phyloP scores from a whole-genome alignment of 2,113 vertebrate genomes.

The Ia io region DNA sequence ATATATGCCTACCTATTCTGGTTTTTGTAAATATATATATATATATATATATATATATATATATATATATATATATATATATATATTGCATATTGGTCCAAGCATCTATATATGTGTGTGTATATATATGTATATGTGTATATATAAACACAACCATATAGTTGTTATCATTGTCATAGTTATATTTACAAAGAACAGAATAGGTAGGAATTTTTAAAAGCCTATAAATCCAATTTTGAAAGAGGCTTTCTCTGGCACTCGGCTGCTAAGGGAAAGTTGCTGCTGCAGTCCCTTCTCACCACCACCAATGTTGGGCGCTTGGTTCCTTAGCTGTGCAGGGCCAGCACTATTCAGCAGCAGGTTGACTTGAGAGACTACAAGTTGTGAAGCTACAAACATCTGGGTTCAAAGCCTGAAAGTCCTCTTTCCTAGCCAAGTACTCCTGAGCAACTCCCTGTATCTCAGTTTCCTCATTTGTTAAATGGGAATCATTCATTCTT shows the following conservation, averaged over 20 bases:
- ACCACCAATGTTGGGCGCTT: background rate
- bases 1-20: background rate
- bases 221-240: background rate
- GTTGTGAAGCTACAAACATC: background rate
- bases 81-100: too few species aligned
- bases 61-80: background rate
- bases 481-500: background rate
- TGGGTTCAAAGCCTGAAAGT: background rate
- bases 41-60: background rate
- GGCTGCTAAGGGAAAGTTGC: background rate
- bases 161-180: background rate
- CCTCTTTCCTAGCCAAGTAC: background rate
- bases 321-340: background rate
- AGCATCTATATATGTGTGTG: background rate
- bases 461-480: constrained; percentile 10
- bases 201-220: background rate
- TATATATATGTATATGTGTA: background rate
- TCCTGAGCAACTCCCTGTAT: background rate
- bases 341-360: background rate
- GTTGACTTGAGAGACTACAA: background rate
- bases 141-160: background rate
- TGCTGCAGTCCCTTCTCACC: background rate
- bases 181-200: constrained; percentile 25
- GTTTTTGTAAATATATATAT: background rate
- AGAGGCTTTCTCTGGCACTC: background rate